Evolutionary conservation across 2,888 invertebrate genomes (phyloP).

Genomic region (Nephrotoma appendiculata): DNA sequence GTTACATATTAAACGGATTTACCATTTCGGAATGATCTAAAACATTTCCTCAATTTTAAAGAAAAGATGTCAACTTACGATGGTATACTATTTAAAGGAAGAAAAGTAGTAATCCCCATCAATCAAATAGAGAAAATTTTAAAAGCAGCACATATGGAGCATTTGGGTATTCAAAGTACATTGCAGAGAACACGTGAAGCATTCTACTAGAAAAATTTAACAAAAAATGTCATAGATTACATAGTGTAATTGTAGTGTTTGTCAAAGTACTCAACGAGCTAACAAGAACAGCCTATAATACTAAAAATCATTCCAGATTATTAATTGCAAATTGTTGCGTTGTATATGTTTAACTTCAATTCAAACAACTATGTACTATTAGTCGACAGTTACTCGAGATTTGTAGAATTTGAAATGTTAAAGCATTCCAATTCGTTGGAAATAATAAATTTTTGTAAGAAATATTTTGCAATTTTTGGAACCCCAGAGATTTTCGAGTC

Average conservation of each 20-base stretch:
- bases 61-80: too few species aligned
- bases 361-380: background rate
- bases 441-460: background rate
- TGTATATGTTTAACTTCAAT: too few species aligned
- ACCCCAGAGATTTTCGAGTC: background rate
- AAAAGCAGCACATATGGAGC: background rate
- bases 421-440: background rate
- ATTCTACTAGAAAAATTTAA: background rate
- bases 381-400: background rate
- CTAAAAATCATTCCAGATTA: background rate
- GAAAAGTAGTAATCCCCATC: too few species aligned
- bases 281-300: too few species aligned
- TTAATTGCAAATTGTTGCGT: background rate
- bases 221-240: background rate
- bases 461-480: background rate
- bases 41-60: too few species aligned
- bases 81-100: too few species aligned
- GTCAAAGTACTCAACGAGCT: too few species aligned
- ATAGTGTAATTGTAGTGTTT: too few species aligned
- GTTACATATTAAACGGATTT: too few species aligned
- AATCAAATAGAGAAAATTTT: too few species aligned
- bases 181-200: background rate
- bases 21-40: too few species aligned
- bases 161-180: background rate
- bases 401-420: background rate